Percentiles rank a stretch among this genome's conserved stretches.
Conservation (phyloP, 2,888 invertebrate genomes). For the Drosophila fungiperda region DNA sequence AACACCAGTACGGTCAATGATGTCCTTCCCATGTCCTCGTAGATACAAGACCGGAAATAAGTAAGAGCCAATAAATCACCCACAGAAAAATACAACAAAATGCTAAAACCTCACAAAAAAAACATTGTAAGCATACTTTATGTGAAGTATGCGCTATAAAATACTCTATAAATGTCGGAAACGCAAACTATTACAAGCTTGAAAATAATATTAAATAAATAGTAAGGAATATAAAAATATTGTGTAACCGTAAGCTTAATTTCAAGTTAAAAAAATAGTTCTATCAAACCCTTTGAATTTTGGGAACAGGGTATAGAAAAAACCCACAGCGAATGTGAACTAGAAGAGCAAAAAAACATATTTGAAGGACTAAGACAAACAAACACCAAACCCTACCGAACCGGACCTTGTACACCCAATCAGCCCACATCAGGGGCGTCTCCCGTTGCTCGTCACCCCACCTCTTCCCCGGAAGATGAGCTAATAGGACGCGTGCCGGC, state of each 20-base stretch:
- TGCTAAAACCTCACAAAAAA: constrained; percentile 22
- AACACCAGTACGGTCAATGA: constrained; percentile 40
- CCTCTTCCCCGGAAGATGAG: constrained; percentile 72
- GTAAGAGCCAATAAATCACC: constrained; percentile 83
- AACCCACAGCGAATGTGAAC: constrained; percentile 9
- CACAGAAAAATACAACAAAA: constrained; percentile 54
- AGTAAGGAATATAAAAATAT: too few species aligned
- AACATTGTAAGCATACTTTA: background rate
- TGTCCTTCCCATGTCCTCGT: constrained; percentile 2
- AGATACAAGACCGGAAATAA: constrained; percentile 78
- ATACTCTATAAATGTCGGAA: constrained; percentile 26
- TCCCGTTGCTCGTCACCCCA: background rate
- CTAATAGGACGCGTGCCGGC: constrained; percentile 84
- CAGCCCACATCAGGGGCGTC: constrained; percentile 26
- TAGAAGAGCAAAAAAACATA: constrained; percentile 29
- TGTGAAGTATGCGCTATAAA: background rate
- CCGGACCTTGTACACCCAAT: constrained; percentile 1
- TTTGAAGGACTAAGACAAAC: constrained; percentile 44
- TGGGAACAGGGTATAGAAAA: constrained; percentile 23
- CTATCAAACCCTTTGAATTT: background rate
- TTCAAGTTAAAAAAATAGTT: background rate
- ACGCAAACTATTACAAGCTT: background rate
- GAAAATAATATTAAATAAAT: background rate
- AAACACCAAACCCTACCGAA: constrained; percentile 29
- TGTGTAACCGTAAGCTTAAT: background rate